Conservation (phyloP, 1,140 invertebrate species). For the Papilio xuthus region DNA sequence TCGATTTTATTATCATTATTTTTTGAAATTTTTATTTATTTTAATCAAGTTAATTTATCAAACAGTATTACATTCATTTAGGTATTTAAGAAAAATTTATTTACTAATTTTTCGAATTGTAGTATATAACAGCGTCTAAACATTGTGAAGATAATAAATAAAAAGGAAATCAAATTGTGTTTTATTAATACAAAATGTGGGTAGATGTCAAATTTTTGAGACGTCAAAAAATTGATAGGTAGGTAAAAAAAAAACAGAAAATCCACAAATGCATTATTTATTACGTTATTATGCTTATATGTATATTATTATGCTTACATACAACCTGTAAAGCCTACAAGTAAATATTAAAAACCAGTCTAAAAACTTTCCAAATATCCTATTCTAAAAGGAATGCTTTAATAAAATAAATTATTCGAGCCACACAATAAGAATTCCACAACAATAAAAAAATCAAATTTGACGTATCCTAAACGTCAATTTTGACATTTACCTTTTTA, state of each 20-base stretch:
- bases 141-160: conserved; percentile 11
- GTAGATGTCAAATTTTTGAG: background rate
- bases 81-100: conserved; percentile 15
- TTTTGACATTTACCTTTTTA: conserved; percentile 6
- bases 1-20: conserved; percentile 7
- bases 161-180: background rate
- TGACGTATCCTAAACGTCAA: background rate
- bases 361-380: conserved; percentile 5
- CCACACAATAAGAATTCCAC: background rate
- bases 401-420: background rate
- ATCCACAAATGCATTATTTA: background rate
- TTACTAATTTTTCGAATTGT: conserved; percentile 25
- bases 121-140: conserved; percentile 16
- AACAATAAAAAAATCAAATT: background rate
- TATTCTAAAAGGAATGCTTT: background rate
- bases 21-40: conserved; percentile 22
- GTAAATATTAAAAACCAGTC: background rate
- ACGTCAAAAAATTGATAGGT: conserved; percentile 2
- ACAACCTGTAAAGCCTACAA: background rate
- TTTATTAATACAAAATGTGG: background rate
- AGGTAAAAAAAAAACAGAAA: background rate
- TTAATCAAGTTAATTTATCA: conserved; percentile 2
- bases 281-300: background rate
- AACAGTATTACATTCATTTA: conserved; percentile 31
- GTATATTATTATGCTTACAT: background rate